Evolutionary conservation across 2,888 invertebrate genomes (phyloP).

Genomic region (Protodeltote pygarga): DNA sequence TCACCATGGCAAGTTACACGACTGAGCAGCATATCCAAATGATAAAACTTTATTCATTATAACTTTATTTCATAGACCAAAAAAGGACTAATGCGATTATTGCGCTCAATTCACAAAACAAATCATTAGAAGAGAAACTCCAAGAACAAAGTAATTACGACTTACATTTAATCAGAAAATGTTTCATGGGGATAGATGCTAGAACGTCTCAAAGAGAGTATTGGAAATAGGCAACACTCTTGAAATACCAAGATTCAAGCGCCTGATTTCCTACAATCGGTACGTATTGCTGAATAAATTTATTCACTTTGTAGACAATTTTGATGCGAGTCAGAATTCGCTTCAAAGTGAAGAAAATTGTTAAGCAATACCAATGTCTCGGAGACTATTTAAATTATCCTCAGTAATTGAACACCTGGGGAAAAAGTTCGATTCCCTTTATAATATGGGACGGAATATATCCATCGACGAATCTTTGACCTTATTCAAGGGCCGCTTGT

Average conservation of each 20-base stretch:
- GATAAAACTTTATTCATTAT: no score
- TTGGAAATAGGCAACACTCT: constrained; percentile 22
- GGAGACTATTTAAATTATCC: constrained; percentile 1
- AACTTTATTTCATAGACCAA: no score
- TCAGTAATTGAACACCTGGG: constrained; percentile 17
- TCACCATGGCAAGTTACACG: no score
- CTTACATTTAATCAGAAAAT: no score
- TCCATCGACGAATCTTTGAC: constrained; percentile 38
- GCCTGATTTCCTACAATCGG: constrained; percentile 28
- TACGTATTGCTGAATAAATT: constrained; percentile 37
- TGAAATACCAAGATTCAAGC: constrained; percentile 25
- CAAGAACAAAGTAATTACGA: no score
- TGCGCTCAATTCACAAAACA: no score
- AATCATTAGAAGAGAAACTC: no score
- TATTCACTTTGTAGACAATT: constrained; percentile 36
- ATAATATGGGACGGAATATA: constrained; percentile 6
- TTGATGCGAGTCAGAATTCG: constrained; percentile 5
- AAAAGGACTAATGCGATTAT: no score
- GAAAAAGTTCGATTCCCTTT: constrained; percentile 9
- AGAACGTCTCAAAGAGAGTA: constrained; percentile 26
- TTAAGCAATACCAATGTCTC: constrained; percentile 1
- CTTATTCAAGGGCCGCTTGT: constrained; percentile 34
- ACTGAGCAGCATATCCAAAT: no score
- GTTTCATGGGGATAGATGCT: constrained; percentile 33
- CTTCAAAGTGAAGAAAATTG: not conserved